Percentiles rank a stretch among this genome's conserved stretches.
Conservation (phyloP, 2,888 invertebrate species). For the Pachydiplax longipennis region DNA sequence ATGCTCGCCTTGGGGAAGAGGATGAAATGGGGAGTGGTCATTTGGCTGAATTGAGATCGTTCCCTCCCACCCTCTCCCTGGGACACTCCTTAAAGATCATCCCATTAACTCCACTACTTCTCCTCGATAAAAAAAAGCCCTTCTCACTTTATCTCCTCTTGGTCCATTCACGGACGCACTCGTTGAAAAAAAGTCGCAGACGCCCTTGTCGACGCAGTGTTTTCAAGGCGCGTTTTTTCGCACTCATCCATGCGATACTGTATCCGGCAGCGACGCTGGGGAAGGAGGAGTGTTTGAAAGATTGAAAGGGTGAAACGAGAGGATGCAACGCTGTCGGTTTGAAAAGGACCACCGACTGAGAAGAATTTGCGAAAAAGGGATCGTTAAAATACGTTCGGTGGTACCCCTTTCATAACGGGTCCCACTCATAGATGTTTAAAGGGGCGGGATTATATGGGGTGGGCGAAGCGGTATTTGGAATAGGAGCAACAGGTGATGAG, state of each 20-base stretch:
- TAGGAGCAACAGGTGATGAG: conserved; percentile 41
- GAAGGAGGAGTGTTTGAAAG: neutral
- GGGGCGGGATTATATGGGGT: neutral
- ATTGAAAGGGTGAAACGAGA: neutral
- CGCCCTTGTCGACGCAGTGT: neutral
- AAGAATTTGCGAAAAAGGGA: neutral
- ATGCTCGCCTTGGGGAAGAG: neutral
- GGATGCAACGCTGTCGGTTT: neutral
- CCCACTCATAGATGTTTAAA: neutral
- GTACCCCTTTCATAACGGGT: neutral
- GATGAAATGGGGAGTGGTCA: neutral
- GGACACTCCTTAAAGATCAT: conserved; percentile 19
- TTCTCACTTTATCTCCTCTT: neutral
- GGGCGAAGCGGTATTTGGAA: neutral
- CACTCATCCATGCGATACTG: neutral
- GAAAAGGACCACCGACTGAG: neutral
- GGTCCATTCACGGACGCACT: neutral
- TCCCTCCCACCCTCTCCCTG: neutral
- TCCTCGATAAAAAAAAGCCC: neutral
- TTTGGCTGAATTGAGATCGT: neutral
- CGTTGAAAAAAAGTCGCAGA: neutral
- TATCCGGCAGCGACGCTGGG: neutral
- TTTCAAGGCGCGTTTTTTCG: neutral
- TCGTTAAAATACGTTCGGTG: neutral
- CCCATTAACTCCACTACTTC: conserved; percentile 3